Percentiles rank a stretch among this genome's conserved stretches.
Evolutionary conservation across 2,797 vertebrate genomes (phyloP).

Genomic region (Hypotaenidia philippensis): DNA sequence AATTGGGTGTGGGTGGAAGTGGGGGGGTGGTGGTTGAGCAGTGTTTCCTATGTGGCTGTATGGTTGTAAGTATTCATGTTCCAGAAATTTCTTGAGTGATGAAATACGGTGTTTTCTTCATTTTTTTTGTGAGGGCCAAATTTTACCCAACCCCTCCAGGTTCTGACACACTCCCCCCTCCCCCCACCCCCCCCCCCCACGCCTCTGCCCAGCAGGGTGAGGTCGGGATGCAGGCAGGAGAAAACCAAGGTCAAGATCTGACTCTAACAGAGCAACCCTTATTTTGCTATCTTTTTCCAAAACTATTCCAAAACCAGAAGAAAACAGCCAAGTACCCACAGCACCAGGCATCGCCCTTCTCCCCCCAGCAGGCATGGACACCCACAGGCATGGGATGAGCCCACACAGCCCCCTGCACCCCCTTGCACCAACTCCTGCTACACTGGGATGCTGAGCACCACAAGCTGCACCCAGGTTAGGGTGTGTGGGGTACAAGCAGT

Average conservation of each 20-base stretch:
- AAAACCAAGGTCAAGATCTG: neutral
- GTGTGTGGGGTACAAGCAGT: fast-evolving
- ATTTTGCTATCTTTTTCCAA: neutral
- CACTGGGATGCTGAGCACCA: neutral
- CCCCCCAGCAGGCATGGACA: neutral
- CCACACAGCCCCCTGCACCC: fast-evolving
- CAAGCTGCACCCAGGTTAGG: neutral
- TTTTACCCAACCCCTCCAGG: neutral
- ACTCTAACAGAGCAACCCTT: neutral
- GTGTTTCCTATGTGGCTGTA: conserved; percentile 1
- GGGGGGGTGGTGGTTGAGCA: neutral
- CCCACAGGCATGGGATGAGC: fast-evolving
- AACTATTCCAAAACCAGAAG: neutral
- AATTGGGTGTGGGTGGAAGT: neutral
- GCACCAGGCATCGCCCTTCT: neutral
- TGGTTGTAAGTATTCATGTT: conserved; percentile 19
- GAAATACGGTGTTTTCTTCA: neutral
- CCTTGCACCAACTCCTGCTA: neutral
- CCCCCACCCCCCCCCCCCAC: too few species aligned
- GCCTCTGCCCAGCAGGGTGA: neutral
- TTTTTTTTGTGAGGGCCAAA: neutral
- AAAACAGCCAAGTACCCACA: neutral
- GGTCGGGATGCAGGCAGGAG: neutral
- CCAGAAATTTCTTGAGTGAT: conserved; percentile 77
- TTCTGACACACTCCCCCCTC: neutral